Conservation (phyloP, 2,888 invertebrate species). For the Ectemnius cavifrons region DNA sequence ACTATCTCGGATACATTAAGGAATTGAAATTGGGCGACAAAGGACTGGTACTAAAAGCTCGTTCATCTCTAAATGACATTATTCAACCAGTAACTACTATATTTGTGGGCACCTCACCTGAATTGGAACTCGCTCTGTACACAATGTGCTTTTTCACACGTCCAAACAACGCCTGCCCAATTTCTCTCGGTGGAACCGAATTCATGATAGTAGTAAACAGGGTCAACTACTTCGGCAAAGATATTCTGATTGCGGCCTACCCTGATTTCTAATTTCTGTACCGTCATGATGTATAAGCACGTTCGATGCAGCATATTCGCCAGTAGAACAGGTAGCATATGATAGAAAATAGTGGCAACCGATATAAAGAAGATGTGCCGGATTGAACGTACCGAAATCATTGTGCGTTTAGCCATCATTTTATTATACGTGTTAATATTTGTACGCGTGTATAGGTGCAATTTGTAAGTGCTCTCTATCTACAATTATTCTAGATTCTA, state of each 20-base stretch:
- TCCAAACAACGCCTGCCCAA: slow-evolving; percentile 86
- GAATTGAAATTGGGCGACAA: slow-evolving; percentile 87
- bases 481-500: background rate
- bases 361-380: too few relatives aligned
- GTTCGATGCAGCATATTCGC: too few relatives aligned
- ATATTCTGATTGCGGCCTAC: slow-evolving; percentile 82
- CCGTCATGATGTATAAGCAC: background rate
- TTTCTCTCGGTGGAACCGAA: slow-evolving; percentile 84
- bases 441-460: too few relatives aligned
- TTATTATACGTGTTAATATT: too few relatives aligned
- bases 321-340: too few relatives aligned
- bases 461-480: background rate
- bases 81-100: slow-evolving; percentile 89
- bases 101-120: slow-evolving; percentile 93
- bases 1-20: slow-evolving; percentile 91
- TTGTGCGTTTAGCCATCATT: too few relatives aligned
- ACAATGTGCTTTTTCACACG: slow-evolving; percentile 91
- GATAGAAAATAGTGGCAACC: too few relatives aligned
- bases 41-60: slow-evolving; percentile 86
- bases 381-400: too few relatives aligned
- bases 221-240: slow-evolving; percentile 88
- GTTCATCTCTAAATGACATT: slow-evolving; percentile 85
- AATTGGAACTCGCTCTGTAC: slow-evolving; percentile 93
- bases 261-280: slow-evolving; percentile 32
- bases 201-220: slow-evolving; percentile 87